These are phyloP conservation scores for Ochropleura plecta DNA, from an alignment of 2,888 invertebrate species.

Conservation along the genomic window DNA sequence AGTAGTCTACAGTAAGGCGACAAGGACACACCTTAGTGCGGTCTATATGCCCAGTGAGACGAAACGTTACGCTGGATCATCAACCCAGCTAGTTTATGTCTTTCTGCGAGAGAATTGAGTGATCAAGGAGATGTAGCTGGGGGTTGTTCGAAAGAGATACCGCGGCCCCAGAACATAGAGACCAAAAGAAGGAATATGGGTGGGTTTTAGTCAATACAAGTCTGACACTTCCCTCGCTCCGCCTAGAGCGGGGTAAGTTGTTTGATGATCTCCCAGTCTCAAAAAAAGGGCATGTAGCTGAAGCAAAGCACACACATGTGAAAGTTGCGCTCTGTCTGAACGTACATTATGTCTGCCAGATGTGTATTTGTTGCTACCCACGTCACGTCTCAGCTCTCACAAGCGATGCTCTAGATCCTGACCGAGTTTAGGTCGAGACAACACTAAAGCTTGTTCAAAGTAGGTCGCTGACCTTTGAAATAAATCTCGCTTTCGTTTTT, in stretches of 20 bases:
- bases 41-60: neutral
- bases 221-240: too few relatives aligned
- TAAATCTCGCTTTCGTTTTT: neutral
- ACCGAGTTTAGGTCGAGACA: neutral
- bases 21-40: neutral
- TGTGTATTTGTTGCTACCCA: neutral
- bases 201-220: too few relatives aligned
- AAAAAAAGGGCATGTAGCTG: neutral
- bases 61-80: neutral
- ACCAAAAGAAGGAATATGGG: too few relatives aligned
- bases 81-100: neutral
- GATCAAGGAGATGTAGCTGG: neutral
- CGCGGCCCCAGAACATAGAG: too few relatives aligned
- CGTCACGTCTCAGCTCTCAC: neutral
- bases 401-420: neutral
- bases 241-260: too few relatives aligned
- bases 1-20: neutral
- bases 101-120: neutral
- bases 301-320: neutral
- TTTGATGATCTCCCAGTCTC: too few relatives aligned
- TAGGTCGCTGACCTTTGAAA: constrained; percentile 16
- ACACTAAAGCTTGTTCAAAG: constrained; percentile 13
- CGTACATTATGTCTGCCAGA: constrained; percentile 1
- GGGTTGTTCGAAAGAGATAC: too few relatives aligned
- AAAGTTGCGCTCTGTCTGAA: neutral